Evolutionary conservation across 2,113 vertebrate genomes (phyloP).

Genomic region (Dromiciops gliroides): DNA sequence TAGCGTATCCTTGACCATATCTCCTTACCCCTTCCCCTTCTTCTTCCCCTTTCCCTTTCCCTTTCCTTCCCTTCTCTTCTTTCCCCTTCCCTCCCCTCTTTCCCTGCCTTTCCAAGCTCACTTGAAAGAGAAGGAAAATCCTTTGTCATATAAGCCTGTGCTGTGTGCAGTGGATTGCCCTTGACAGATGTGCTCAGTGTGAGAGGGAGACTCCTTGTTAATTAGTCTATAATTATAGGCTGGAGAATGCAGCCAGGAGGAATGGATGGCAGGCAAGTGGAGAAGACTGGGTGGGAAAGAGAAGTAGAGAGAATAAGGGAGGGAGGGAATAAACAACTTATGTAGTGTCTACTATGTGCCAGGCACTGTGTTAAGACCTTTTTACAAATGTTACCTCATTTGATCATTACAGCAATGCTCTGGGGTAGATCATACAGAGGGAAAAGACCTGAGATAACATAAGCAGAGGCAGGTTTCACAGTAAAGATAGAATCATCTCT

Average conservation of each 20-base stretch:
- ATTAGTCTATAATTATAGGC: not conserved
- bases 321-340: not conserved
- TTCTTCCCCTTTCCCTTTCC: too few relatives aligned
- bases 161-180: not conserved
- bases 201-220: not conserved
- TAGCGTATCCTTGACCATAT: not conserved
- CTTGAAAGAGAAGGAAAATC: not conserved
- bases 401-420: not conserved
- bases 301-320: not conserved
- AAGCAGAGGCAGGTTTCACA: not conserved
- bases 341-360: not conserved
- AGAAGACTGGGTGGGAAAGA: not conserved
- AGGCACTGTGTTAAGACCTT: not conserved
- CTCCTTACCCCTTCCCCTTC: too few relatives aligned
- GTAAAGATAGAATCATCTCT: not conserved
- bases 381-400: not conserved
- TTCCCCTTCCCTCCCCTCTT: not conserved
- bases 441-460: not conserved
- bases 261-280: not conserved
- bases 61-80: accelerated
- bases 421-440: not conserved
- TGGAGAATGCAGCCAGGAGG: not conserved
- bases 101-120: not conserved
- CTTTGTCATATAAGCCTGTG: not conserved
- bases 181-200: not conserved